Evolutionary conservation across 2,113 vertebrate species (phyloP).

Genomic region (Aix galericulata): DNA sequence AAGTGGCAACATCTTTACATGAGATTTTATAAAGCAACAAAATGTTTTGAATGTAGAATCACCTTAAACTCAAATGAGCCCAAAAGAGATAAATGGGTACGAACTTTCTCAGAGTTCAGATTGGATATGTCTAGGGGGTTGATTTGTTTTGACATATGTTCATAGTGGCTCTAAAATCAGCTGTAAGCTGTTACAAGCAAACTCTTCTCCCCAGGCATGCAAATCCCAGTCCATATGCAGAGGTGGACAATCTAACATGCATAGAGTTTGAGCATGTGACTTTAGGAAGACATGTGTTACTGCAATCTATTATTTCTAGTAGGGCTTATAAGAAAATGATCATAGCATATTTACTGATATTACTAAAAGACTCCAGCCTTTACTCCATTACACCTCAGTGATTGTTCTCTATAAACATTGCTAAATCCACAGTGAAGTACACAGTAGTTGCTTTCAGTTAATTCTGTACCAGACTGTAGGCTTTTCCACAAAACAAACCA

Average conservation of each 20-base stretch:
- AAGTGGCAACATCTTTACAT: neutral
- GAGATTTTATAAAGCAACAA: neutral
- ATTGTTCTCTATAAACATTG: neutral
- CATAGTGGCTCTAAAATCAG: neutral
- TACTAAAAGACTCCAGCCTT: neutral
- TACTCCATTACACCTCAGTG: neutral
- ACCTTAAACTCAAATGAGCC: neutral
- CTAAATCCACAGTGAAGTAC: neutral
- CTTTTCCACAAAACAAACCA: conserved; percentile 47
- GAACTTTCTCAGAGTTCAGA: neutral
- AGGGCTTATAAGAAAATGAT: neutral
- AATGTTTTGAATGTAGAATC: neutral
- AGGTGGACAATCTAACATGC: neutral
- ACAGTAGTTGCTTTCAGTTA: conserved; percentile 26
- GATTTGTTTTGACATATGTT: neutral
- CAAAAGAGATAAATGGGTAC: neutral
- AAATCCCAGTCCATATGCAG: neutral
- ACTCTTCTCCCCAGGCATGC: neutral
- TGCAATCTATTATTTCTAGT: neutral
- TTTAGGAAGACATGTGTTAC: neutral
- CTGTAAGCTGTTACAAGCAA: neutral
- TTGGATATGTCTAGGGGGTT: neutral
- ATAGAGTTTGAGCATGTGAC: neutral
- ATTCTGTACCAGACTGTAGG: conserved; percentile 25
- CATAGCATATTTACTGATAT: neutral